A percentile compares a stretch with the other conserved stretches of the same genome.
Conservation (phyloP, 2,797 vertebrate species). For the Malurus splendens region DNA sequence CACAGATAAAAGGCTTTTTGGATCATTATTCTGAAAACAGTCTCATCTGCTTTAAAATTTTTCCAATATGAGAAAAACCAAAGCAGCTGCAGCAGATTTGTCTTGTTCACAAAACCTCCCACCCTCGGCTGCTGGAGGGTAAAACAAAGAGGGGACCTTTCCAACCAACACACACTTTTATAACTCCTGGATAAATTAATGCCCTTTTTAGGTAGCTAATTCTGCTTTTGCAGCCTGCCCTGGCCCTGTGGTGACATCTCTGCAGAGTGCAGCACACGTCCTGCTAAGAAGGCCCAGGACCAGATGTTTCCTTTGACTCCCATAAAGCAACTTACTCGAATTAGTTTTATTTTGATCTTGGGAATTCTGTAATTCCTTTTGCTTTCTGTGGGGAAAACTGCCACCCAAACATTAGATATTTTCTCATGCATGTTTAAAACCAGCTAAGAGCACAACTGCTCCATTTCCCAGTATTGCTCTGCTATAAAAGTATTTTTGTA, state of each 20-base stretch:
- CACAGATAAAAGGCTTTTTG: background rate
- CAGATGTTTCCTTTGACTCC: constrained; percentile 68
- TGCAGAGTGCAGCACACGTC: constrained; percentile 54
- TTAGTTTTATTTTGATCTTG: constrained; percentile 52
- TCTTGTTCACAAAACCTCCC: background rate
- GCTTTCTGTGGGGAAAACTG: background rate
- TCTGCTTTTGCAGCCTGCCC: background rate
- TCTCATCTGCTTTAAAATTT: background rate
- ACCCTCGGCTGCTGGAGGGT: background rate
- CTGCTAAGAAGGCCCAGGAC: background rate
- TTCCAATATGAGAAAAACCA: background rate
- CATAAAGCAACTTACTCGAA: constrained; percentile 44
- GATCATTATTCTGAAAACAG: background rate
- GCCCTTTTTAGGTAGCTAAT: constrained; percentile 29
- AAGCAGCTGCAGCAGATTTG: constrained; percentile 12
- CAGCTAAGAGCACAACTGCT: background rate
- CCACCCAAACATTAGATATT: background rate
- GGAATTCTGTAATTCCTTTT: constrained; percentile 37
- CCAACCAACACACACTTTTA: background rate
- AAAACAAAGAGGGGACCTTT: background rate
- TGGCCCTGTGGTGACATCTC: constrained; percentile 54
- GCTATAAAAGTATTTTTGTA: background rate
- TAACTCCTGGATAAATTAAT: background rate
- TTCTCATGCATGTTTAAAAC: background rate
- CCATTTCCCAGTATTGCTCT: background rate